Evolutionary conservation across 1,140 invertebrate genomes (phyloP), one percentile per base, ranked within the genome.

Genomic region (Drosophila subpulchrella): DNA sequence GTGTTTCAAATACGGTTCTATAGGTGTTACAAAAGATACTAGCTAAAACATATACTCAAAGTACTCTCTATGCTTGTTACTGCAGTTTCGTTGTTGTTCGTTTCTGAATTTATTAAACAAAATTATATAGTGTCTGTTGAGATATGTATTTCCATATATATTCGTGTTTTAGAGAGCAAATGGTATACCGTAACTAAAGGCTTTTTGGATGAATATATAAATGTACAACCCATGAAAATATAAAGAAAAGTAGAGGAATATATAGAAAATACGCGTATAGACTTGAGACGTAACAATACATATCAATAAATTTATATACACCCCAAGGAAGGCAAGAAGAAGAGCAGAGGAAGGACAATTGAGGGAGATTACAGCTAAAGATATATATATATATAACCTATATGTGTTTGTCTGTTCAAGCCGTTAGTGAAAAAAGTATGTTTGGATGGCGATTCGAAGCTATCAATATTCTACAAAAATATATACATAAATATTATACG

Each of bases 231-330:
- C 57, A 30, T 38, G 39, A 59, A 50, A 46, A 44, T 38, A 24
- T 32, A 48, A 46, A 48, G 46, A 34, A 32, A 41, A 57, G 46
- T 71, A 71, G 65, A 70, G 30, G 65, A 71, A 50, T 42, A 56
- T 67, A 47, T 53, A 67, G 56, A 61, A 36, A 51, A 62, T 54
- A 77, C 67, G 78, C 80, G 63, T 73, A 82, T 88, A 89, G 84
- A 89, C 84, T 89, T 89, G 84, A 89, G 56, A 78, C 50, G 84
- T 91, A 81, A 81, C 78, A 85, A 91, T 90, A 88, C 85, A 91
- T 91, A 91, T 91, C 90, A 91, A 81, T 89, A 89, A 82, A 75
- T 79, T 86, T 89, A 89, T 75, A 84, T 41, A 70, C 54, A 58
- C 30, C 59, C 55, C 65, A 17, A 15, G 20, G 41, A 34, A 56